A percentile compares a stretch with the other conserved stretches of the same genome.
These are phyloP conservation scores for Deilephila elpenor DNA, from an alignment of 2,888 invertebrate genomes.

Conservation along the genomic window DNA sequence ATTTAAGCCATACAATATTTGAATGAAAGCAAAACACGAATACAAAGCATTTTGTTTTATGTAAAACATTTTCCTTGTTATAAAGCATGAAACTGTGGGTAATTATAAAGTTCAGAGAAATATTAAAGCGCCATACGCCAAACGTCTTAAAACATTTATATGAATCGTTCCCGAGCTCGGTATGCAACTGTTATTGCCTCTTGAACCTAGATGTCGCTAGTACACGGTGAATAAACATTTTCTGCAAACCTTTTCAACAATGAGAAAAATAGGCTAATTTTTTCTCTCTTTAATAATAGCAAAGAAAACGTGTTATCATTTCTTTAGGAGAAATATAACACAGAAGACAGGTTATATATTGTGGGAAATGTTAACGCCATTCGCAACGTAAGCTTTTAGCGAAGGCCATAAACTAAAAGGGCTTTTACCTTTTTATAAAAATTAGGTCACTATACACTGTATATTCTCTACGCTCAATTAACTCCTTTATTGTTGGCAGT, in stretches of 20 bases:
- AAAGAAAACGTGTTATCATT: constrained; percentile 66
- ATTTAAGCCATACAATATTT: too few species aligned
- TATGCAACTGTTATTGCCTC: background rate
- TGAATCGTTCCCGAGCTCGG: background rate
- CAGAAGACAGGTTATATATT: constrained; percentile 68
- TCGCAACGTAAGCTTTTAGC: constrained; percentile 62
- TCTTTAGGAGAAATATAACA: constrained; percentile 66
- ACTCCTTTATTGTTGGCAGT: constrained; percentile 29
- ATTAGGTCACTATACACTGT: constrained; percentile 37
- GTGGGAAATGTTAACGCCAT: constrained; percentile 62
- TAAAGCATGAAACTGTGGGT: too few species aligned
- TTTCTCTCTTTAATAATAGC: constrained; percentile 64
- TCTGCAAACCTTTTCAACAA: constrained; percentile 20
- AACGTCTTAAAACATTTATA: background rate
- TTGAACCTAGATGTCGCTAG: constrained; percentile 17
- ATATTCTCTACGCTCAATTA: constrained; percentile 44
- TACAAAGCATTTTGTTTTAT: too few species aligned
- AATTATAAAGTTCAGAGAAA: too few species aligned
- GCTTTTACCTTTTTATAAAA: constrained; percentile 46
- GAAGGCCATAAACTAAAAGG: constrained; percentile 54
- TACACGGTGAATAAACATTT: constrained; percentile 36
- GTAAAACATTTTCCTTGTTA: too few species aligned
- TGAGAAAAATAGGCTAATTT: constrained; percentile 59
- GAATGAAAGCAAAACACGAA: too few species aligned
- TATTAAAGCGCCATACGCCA: too few species aligned